phyloP scores from a whole-genome alignment of 2,888 invertebrate species.

The Drosophila mimica region DNA sequence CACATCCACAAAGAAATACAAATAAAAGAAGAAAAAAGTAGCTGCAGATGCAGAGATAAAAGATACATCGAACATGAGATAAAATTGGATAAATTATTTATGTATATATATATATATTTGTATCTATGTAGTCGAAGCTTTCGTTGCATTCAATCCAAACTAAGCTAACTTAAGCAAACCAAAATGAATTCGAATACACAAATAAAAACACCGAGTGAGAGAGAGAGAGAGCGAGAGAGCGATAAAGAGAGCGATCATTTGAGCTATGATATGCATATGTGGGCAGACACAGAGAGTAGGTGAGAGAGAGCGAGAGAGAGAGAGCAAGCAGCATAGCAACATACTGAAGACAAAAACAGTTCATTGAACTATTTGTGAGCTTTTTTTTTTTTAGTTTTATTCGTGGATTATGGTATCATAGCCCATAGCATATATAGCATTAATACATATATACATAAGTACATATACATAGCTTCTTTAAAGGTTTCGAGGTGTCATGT shows the following conservation, averaged over 20 bases:
- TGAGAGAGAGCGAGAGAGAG: conserved; percentile 20
- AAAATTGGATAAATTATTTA: conserved; percentile 4
- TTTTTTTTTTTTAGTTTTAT: conserved; percentile 81
- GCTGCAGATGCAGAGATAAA: conserved; percentile 13
- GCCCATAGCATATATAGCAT: conserved; percentile 50
- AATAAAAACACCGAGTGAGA: conserved; percentile 47
- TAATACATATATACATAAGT: conserved; percentile 48
- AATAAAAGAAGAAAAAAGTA: not conserved
- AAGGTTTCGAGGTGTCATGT: conserved; percentile 66
- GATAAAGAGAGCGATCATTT: conserved; percentile 19
- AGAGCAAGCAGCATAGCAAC: conserved; percentile 70
- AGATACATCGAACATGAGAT: conserved; percentile 18
- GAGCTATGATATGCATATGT: conserved; percentile 36
- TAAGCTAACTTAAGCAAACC: conserved; percentile 49
- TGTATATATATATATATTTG: conserved; percentile 5
- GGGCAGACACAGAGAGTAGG: conserved; percentile 22
- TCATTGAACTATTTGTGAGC: conserved; percentile 82
- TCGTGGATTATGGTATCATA: conserved; percentile 82
- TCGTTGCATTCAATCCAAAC: conserved; percentile 50
- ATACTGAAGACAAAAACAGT: conserved; percentile 74
- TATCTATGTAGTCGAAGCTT: conserved; percentile 39
- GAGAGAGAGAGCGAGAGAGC: conserved; percentile 20
- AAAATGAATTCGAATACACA: conserved; percentile 71
- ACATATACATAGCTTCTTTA: conserved; percentile 62
- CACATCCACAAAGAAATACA: conserved; percentile 1